phyloP scores from a whole-genome alignment of 2,888 invertebrate genomes.

The Endotricha flammealis region DNA sequence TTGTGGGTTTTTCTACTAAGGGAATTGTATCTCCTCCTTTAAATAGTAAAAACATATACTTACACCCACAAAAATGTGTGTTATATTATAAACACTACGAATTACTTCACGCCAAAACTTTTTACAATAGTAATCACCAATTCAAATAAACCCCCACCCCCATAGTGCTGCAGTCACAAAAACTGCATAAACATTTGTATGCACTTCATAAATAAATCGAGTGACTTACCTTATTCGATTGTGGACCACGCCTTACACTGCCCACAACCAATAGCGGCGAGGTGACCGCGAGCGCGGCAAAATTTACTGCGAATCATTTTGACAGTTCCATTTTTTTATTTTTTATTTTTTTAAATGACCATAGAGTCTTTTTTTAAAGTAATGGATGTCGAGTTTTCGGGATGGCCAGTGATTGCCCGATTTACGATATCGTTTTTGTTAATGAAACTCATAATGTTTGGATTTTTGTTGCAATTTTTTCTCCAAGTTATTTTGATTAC shows the following conservation, averaged over 20 bases:
- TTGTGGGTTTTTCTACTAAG: too few relatives aligned
- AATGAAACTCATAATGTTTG: constrained; percentile 44
- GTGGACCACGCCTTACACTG: constrained; percentile 54
- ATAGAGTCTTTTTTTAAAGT: constrained; percentile 46
- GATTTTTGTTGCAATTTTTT: constrained; percentile 4
- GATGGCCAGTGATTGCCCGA: constrained; percentile 51
- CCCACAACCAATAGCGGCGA: constrained; percentile 46
- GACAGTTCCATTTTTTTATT: constrained; percentile 69
- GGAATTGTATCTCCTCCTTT: too few relatives aligned
- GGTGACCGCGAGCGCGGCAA: constrained; percentile 45
- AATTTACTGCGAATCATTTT: constrained; percentile 73
- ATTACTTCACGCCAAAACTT: constrained; percentile 16
- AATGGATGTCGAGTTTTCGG: constrained; percentile 58
- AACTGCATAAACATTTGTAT: constrained; percentile 46
- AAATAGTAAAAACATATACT: too few relatives aligned
- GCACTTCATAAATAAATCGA: constrained; percentile 69
- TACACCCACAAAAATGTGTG: too few relatives aligned
- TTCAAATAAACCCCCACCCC: constrained; percentile 47
- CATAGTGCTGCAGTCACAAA: constrained; percentile 38
- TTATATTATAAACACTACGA: constrained; percentile 2
- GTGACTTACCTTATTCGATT: constrained; percentile 48
- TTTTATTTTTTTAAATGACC: constrained; percentile 44
- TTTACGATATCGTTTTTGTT: constrained; percentile 66
- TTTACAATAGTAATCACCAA: constrained; percentile 37
- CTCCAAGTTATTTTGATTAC: constrained; percentile 1